Percentiles rank a stretch among this genome's conserved stretches.
Conservation (phyloP, 2,113 vertebrate species). For the Aegotheles bennettii region DNA sequence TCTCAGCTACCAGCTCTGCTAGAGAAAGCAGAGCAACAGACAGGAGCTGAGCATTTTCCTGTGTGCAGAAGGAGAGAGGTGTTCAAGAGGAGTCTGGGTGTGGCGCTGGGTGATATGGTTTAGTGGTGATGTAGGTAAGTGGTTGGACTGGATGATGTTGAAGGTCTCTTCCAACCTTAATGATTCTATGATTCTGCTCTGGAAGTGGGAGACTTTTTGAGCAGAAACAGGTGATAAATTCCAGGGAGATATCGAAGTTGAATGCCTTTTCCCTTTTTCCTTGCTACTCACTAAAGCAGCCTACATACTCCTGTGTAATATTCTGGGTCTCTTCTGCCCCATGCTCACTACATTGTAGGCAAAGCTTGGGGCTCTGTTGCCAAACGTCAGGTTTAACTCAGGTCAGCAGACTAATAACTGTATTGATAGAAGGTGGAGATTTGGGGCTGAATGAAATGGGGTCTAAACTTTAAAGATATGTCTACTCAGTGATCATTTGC, state of each 20-base stretch:
- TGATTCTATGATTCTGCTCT: not conserved
- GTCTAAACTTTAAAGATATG: not conserved
- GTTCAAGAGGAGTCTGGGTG: too few relatives aligned
- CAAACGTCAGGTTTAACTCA: not conserved
- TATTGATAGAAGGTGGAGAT: not conserved
- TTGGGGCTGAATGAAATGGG: not conserved
- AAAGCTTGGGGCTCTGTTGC: not conserved
- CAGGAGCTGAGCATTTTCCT: not conserved
- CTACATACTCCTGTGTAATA: not conserved
- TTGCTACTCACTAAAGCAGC: not conserved
- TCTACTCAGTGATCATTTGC: not conserved
- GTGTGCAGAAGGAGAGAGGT: not conserved
- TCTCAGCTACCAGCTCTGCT: not conserved
- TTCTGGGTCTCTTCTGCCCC: not conserved
- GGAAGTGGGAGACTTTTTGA: not conserved
- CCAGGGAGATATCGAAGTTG: not conserved
- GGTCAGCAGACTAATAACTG: not conserved
- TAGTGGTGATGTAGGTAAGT: too few relatives aligned
- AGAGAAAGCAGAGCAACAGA: not conserved
- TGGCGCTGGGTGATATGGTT: too few relatives aligned
- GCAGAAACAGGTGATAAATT: not conserved
- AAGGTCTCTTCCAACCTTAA: too few relatives aligned
- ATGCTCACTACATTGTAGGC: not conserved
- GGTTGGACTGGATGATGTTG: too few relatives aligned
- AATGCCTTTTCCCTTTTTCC: not conserved